These are phyloP conservation scores for Leucophora obtusa DNA, from an alignment of 2,888 invertebrate species.

Conservation along the genomic window DNA sequence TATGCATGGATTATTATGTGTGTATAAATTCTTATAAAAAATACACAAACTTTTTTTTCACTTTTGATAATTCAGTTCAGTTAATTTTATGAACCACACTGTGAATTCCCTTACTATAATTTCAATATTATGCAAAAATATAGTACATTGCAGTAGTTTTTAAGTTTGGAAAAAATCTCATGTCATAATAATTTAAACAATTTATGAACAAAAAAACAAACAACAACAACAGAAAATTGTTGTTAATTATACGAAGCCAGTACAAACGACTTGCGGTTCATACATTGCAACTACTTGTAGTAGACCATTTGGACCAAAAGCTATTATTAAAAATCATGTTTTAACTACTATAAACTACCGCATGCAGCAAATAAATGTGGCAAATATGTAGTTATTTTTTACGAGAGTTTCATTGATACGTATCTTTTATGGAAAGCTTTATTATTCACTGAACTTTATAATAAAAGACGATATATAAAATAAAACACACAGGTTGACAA, in stretches of 20 bases:
- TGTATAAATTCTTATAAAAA: too few species aligned
- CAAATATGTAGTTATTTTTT: neutral
- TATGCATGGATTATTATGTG: too few species aligned
- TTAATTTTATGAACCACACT: too few species aligned
- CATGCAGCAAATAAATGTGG: conserved; percentile 35
- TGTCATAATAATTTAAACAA: neutral
- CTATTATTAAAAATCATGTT: conserved; percentile 19
- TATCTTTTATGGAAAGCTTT: neutral
- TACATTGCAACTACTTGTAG: too few species aligned
- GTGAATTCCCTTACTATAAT: neutral
- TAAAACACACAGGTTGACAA: too few species aligned
- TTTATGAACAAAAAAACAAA: neutral
- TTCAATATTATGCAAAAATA: conserved; percentile 1
- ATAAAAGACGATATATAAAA: too few species aligned
- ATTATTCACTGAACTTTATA: neutral
- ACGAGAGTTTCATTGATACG: neutral
- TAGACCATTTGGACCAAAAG: neutral
- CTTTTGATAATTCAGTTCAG: too few species aligned
- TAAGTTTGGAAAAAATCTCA: neutral
- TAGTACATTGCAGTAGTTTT: neutral
- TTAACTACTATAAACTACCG: neutral
- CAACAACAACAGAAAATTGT: neutral
- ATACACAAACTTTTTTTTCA: too few species aligned
- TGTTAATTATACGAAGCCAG: neutral
- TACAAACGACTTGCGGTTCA: neutral